Evolutionary conservation across 2,797 vertebrate genomes (phyloP), one percentile per base, ranked within the genome.

Genomic region (Sparus aurata): DNA sequence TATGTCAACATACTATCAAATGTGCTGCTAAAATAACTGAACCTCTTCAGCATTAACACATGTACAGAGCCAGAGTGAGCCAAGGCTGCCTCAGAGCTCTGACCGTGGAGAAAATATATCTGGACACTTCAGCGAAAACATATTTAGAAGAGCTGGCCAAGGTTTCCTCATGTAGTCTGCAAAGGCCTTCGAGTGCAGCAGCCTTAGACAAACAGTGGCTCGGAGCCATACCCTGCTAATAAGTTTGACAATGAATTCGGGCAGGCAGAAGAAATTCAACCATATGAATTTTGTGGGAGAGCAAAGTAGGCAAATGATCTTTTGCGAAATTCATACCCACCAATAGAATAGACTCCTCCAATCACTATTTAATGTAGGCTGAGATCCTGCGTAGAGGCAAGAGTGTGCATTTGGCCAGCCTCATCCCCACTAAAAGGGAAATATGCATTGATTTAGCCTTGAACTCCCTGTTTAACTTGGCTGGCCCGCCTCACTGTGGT

Each of bases 401-500:
- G 85, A 86, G 83, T 90, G 85, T 88, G 82, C 77, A 75, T 91
- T 93, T 92, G 91, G 91, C 90, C 55, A 78, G 76, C 84, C 67
- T 87, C 86, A 52, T 94, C 92, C 83, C 87, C 91, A 89, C 86
- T 92, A 91, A 92, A 92, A 87, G 76, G 90, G 87, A 95, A 94
- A 93, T 92, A 95, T 94, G 93, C 93, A 94, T 92, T 88, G 91
- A 94, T 94, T 94, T 93, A 93, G 92, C 85, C 89, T 90, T 95
- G 93, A 95, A 95, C 92, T 93, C 91, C 73, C 85, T 90, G 89
- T 87, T 95, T 92, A 94, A 94, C 94, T 95, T 94, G 93, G 91
- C 90, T 89, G 90, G 91, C 89, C 90, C 12, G 65, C 77, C 61
- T 87, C 74, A 12, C 72, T 94, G 91, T 85, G 93, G 92, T 95